Conservation (phyloP, 30 jellyfish, hydroid and myxozoan species). For the Calvadosia cruxmelitensis region DNA sequence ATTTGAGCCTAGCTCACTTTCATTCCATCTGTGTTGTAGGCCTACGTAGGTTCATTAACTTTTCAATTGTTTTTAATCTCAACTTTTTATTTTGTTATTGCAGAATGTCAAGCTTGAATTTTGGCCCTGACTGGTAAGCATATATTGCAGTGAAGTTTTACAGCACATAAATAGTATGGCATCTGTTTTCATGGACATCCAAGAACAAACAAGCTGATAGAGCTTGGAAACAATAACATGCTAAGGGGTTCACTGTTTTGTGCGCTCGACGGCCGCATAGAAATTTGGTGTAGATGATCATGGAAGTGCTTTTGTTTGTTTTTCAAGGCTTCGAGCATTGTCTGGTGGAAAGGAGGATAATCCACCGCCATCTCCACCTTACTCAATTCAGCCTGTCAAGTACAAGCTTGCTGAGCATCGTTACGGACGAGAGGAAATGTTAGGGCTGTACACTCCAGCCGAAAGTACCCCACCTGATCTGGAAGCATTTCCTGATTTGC, state of each 20-base stretch:
- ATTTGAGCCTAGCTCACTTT: too few relatives aligned
- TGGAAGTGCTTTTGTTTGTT: neutral
- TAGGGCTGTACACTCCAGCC: constrained; percentile 54
- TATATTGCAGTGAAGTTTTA: neutral
- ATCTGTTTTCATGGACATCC: neutral
- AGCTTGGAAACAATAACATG: neutral
- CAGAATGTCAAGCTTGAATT: constrained; percentile 69
- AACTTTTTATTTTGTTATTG: constrained; percentile 1
- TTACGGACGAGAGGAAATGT: constrained; percentile 95
- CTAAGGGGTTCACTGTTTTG: neutral
- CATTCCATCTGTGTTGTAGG: too few relatives aligned
- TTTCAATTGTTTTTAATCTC: too few relatives aligned
- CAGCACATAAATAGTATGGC: neutral
- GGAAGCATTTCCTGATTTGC: constrained; percentile 71
- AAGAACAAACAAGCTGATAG: neutral
- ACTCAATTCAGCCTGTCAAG: constrained; percentile 29
- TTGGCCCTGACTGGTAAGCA: constrained; percentile 95
- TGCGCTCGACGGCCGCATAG: neutral
- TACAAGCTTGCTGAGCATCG: constrained; percentile 97
- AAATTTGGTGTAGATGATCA: too few relatives aligned
- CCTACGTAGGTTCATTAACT: too few relatives aligned
- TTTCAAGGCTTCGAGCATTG: constrained; percentile 86
- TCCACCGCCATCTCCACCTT: constrained; percentile 62
- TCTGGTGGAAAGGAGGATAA: constrained; percentile 54
- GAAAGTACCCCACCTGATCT: constrained; percentile 61